Conservation (phyloP, 2,797 vertebrate genomes). For the Babyrousa celebensis region DNA sequence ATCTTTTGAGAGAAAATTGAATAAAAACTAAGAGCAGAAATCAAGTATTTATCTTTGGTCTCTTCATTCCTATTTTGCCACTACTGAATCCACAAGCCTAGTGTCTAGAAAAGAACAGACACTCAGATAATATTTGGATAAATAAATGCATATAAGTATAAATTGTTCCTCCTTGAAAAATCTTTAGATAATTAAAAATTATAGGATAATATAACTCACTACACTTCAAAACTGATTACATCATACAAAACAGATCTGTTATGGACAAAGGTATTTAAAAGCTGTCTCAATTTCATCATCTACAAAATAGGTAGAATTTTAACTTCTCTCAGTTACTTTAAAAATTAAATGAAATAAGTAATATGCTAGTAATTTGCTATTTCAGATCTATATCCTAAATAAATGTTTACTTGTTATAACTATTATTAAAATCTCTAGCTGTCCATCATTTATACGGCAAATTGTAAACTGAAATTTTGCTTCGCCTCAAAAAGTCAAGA, state of each 20-base stretch:
- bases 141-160: not conserved
- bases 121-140: not conserved
- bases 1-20: not conserved
- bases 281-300: not conserved
- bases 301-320: not conserved
- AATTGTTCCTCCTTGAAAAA: not conserved
- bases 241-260: not conserved
- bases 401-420: not conserved
- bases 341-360: not conserved
- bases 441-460: not conserved
- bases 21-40: conserved; percentile 15
- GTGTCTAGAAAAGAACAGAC: not conserved
- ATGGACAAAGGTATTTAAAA: not conserved
- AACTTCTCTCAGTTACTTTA: not conserved
- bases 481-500: not conserved
- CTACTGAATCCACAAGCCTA: not conserved
- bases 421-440: not conserved
- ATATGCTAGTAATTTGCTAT: not conserved
- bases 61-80: not conserved
- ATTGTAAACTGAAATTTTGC: not conserved
- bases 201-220: not conserved
- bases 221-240: not conserved
- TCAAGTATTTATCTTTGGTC: not conserved
- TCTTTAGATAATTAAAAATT: not conserved
- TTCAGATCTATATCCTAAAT: not conserved